phyloP scores from a whole-genome alignment of 92 coral and sea anemone species.

The Metridium senile region DNA sequence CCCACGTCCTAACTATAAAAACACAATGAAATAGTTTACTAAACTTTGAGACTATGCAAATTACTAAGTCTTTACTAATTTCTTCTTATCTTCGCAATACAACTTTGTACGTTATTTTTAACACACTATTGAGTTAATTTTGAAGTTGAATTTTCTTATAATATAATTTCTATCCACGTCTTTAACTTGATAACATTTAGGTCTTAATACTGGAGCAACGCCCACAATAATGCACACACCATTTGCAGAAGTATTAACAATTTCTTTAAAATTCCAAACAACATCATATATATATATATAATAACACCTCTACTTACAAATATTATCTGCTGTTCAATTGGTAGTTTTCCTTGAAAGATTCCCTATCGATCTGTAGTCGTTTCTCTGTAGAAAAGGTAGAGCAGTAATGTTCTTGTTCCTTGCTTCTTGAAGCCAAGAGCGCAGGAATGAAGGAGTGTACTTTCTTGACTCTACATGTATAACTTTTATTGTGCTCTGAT shows the following conservation, averaged over 20 bases:
- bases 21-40: neutral
- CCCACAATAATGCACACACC: no score
- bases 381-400: neutral
- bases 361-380: neutral
- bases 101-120: no score
- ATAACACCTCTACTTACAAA: neutral
- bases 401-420: neutral
- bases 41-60: neutral
- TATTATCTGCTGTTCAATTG: neutral
- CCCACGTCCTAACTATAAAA: no score
- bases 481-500: neutral
- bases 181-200: neutral
- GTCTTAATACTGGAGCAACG: slow-evolving; percentile 5
- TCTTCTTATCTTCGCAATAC: neutral
- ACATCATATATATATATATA: no score
- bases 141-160: no score
- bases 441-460: slow-evolving; percentile 20
- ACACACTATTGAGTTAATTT: no score
- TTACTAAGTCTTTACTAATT: no score
- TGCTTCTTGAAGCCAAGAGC: slow-evolving; percentile 12
- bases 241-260: no score
- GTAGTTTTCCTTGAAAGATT: neutral
- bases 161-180: no score
- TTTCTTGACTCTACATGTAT: neutral
- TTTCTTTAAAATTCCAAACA: no score